A percentile compares a stretch with the other conserved stretches of the same genome.
phyloP scores from a whole-genome alignment of 2,888 invertebrate species.

The Stenoptilia bipunctidactyla region DNA sequence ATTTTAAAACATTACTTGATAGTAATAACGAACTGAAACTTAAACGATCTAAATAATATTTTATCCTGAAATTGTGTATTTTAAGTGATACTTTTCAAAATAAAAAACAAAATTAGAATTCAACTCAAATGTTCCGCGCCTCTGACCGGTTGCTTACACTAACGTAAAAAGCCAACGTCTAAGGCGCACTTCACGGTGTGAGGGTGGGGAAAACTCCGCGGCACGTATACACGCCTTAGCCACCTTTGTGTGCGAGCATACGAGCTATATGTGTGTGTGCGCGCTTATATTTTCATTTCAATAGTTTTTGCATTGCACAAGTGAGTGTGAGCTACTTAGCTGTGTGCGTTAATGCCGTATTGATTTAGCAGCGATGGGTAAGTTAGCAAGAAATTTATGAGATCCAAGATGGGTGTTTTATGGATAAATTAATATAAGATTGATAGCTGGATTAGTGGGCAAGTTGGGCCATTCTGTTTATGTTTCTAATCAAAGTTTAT shows the following conservation, averaged over 20 bases:
- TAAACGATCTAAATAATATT: no score
- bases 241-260: slow-evolving; percentile 29
- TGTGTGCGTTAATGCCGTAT: slow-evolving; percentile 63
- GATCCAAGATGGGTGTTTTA: slow-evolving; percentile 36
- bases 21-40: no score
- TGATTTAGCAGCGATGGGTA: slow-evolving; percentile 46
- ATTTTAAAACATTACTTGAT: no score
- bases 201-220: slow-evolving; percentile 23
- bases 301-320: slow-evolving; percentile 61
- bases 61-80: no score
- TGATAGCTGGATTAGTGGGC: slow-evolving; percentile 4
- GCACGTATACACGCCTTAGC: slow-evolving; percentile 40
- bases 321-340: slow-evolving; percentile 32
- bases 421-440: slow-evolving; percentile 3
- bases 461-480: slow-evolving; percentile 1
- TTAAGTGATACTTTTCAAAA: no score
- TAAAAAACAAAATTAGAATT: no score
- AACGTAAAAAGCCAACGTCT: slow-evolving; percentile 70
- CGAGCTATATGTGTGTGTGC: slow-evolving; percentile 28
- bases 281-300: slow-evolving; percentile 64
- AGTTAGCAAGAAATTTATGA: slow-evolving; percentile 54
- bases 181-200: slow-evolving; percentile 43
- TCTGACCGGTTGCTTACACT: slow-evolving; percentile 48
- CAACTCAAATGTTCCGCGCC: slow-evolving; percentile 31
- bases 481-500: slow-evolving; percentile 6